A percentile compares a stretch with the other conserved stretches of the same genome.
Conservation (phyloP, 2,113 vertebrate species). For the Oxygymnocypris stewartii region DNA sequence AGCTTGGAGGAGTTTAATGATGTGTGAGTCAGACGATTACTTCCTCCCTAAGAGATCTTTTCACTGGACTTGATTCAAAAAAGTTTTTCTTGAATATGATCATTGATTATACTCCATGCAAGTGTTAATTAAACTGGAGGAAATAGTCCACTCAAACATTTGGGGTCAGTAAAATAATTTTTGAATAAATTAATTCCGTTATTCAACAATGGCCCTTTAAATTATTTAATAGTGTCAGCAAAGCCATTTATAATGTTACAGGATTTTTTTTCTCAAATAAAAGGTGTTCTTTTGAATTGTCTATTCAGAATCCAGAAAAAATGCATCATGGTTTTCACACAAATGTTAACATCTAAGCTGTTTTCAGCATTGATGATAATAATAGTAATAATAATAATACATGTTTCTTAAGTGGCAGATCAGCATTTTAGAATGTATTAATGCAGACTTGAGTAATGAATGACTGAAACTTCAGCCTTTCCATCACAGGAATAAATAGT, state of each 20-base stretch:
- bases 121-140: background rate
- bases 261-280: too few relatives aligned
- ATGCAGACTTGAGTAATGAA: background rate
- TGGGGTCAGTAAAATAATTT: background rate
- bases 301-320: background rate
- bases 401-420: background rate
- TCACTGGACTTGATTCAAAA: background rate
- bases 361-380: background rate
- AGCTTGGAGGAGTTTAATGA: conserved; percentile 94
- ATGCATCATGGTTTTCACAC: background rate
- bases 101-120: background rate
- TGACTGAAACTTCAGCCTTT: background rate
- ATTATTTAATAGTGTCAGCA: background rate
- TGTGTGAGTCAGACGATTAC: conserved; percentile 83
- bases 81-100: background rate
- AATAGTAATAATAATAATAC: too few relatives aligned
- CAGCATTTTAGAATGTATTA: background rate
- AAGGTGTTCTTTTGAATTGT: background rate
- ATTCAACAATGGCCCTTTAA: background rate
- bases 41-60: background rate
- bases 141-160: background rate
- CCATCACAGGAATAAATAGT: background rate
- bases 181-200: background rate
- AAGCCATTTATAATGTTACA: background rate
- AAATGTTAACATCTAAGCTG: background rate